Conservation (phyloP, 1,140 invertebrate genomes). For the Hyposmocoma kahamanoa region DNA sequence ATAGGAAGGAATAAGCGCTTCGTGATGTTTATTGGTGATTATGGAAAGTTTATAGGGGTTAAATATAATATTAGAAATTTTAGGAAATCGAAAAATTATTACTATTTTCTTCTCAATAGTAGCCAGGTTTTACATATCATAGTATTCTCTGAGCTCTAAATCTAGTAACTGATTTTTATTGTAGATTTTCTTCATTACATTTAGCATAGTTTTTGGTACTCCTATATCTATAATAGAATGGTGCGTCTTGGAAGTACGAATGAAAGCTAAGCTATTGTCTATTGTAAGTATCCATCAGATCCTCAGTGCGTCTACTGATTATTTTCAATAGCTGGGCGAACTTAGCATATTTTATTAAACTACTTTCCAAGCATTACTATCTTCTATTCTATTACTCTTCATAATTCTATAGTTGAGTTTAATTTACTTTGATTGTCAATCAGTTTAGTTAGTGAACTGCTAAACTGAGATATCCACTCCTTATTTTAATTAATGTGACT, state of each 20-base stretch:
- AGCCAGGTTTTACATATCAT: slow-evolving; percentile 10
- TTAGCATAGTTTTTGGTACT: slow-evolving; percentile 3
- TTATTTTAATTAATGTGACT: neutral
- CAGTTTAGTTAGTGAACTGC: neutral
- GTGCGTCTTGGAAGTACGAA: slow-evolving; percentile 2
- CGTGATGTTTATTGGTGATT: slow-evolving; percentile 19
- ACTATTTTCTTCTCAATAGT: slow-evolving; percentile 6
- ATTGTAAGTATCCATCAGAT: slow-evolving; percentile 1
- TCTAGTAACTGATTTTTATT: slow-evolving; percentile 3
- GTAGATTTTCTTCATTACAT: slow-evolving; percentile 1
- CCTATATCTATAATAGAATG: slow-evolving; percentile 9
- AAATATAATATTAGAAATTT: neutral
- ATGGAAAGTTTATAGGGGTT: neutral
- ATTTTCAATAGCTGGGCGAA: slow-evolving; percentile 4
- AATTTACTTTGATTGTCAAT: neutral
- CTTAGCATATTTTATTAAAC: slow-evolving; percentile 6
- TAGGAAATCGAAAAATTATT: neutral
- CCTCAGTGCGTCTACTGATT: slow-evolving; percentile 1
- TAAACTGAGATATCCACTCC: neutral
- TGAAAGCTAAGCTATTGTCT: slow-evolving; percentile 12
- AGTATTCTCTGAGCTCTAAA: slow-evolving; percentile 11
- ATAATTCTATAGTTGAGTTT: neutral
- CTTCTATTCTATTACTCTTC: no score
- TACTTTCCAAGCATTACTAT: neutral
- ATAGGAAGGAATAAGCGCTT: slow-evolving; percentile 24